Percentiles rank a stretch among this genome's conserved stretches.
Evolutionary conservation across 1,140 invertebrate species (phyloP).

Genomic region (Argopecten irradians): DNA sequence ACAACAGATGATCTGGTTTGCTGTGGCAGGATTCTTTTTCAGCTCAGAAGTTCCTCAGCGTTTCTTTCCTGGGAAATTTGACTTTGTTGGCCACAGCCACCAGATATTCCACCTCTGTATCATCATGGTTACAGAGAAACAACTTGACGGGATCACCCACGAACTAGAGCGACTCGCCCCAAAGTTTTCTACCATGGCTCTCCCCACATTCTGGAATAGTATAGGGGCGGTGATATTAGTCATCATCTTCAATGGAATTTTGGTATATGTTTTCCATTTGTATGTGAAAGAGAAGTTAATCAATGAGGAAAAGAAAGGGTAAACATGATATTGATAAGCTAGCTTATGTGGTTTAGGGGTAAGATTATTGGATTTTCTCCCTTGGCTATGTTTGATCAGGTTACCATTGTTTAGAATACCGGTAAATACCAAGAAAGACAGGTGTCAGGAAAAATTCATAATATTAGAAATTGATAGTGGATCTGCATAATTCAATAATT

Average conservation of each 20-base stretch:
- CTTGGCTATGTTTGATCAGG: neutral
- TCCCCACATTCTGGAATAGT: constrained; percentile 65
- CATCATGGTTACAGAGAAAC: constrained; percentile 69
- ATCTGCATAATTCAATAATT: too few relatives aligned
- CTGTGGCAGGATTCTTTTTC: constrained; percentile 73
- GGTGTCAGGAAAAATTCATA: too few relatives aligned
- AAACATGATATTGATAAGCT: neutral
- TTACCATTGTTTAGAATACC: too few relatives aligned
- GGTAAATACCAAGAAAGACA: too few relatives aligned
- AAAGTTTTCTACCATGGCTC: constrained; percentile 43
- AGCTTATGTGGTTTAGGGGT: neutral
- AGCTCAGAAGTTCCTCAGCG: constrained; percentile 74
- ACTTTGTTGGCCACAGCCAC: constrained; percentile 75
- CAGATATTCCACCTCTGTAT: constrained; percentile 76
- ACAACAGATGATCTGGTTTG: constrained; percentile 73
- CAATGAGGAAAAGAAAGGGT: constrained; percentile 3
- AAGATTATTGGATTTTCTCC: neutral
- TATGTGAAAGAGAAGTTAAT: constrained; percentile 49
- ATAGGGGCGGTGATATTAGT: constrained; percentile 65
- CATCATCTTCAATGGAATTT: constrained; percentile 54
- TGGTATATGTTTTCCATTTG: constrained; percentile 56
- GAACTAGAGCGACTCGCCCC: constrained; percentile 57
- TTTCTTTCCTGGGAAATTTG: constrained; percentile 74
- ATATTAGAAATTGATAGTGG: too few relatives aligned
- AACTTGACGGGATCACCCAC: constrained; percentile 69